Percentiles rank a stretch among this genome's conserved stretches.
Evolutionary conservation across 1,140 invertebrate species (phyloP).

Genomic region (Delia radicum): DNA sequence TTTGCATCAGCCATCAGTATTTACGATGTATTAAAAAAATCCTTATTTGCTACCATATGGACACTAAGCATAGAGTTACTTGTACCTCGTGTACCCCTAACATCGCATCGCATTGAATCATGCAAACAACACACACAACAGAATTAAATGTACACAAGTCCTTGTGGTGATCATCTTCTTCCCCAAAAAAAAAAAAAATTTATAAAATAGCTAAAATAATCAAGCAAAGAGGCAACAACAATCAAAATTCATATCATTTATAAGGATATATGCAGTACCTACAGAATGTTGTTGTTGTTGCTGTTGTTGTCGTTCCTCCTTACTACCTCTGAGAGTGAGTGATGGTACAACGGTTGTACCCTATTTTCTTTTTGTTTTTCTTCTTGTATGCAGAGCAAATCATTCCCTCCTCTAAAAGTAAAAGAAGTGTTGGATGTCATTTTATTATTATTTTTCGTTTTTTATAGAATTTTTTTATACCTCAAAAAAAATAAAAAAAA

Average conservation of each 20-base stretch:
- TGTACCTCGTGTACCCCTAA: not conserved
- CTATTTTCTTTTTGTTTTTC: not conserved
- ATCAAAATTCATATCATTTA: not conserved
- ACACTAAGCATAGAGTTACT: not conserved
- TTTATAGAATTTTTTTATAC: slow-evolving; percentile 9
- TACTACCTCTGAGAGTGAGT: not conserved
- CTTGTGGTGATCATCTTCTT: not conserved
- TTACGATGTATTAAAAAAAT: not conserved
- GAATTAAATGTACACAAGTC: not conserved
- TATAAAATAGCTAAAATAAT: not conserved
- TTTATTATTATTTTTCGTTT: slow-evolving; percentile 16
- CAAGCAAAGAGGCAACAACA: not conserved
- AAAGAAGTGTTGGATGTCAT: slow-evolving; percentile 23
- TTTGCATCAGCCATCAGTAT: not conserved
- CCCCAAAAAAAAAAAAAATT: not conserved
- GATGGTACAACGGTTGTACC: not conserved
- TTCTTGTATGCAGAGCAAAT: not conserved
- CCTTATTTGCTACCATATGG: not conserved
- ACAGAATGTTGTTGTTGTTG: not conserved
- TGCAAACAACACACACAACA: not conserved
- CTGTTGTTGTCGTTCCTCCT: not conserved
- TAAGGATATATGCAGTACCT: not conserved
- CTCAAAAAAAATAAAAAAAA: not conserved
- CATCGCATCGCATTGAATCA: not conserved
- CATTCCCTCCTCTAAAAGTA: not conserved